Percentiles rank a stretch among this genome's conserved stretches.
Conservation (phyloP, 2,797 vertebrate genomes). For the Jordanella pulchra region DNA sequence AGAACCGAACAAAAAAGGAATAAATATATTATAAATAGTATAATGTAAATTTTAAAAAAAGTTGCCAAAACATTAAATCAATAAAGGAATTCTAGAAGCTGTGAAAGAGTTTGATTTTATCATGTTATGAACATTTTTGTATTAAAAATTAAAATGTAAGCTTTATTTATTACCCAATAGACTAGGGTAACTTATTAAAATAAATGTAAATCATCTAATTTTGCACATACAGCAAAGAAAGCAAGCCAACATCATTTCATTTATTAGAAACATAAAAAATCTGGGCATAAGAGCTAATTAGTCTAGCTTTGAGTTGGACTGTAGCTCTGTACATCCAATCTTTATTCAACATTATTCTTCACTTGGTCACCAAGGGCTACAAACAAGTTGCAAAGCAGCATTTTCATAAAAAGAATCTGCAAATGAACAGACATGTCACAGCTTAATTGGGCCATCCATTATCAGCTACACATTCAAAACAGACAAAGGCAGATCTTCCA, state of each 20-base stretch:
- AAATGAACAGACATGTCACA: constrained; percentile 19
- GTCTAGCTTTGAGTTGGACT: constrained; percentile 1
- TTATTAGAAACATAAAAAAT: not conserved
- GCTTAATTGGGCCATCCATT: constrained; percentile 28
- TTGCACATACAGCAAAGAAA: not conserved
- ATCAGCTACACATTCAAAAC: constrained; percentile 30
- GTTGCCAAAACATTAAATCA: too few relatives aligned
- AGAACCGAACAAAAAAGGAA: too few relatives aligned
- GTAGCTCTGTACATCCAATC: not conserved
- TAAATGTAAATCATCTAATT: not conserved
- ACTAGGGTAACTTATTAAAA: not conserved
- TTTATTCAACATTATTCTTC: not conserved
- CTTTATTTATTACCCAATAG: not conserved
- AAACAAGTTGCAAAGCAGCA: not conserved
- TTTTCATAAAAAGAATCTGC: constrained; percentile 6
- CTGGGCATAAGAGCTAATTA: constrained; percentile 1
- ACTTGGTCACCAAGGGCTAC: not conserved
- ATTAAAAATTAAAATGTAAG: not conserved
- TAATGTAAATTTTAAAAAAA: too few relatives aligned
- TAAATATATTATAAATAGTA: too few relatives aligned
- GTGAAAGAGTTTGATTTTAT: not conserved
- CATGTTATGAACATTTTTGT: not conserved
- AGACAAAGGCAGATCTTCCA: constrained; percentile 26
- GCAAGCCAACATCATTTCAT: not conserved
- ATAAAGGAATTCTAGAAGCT: not conserved